Evolutionary conservation across 2,797 vertebrate genomes (phyloP), one percentile per base, ranked within the genome.

Genomic region (Gobio occitaniae): DNA sequence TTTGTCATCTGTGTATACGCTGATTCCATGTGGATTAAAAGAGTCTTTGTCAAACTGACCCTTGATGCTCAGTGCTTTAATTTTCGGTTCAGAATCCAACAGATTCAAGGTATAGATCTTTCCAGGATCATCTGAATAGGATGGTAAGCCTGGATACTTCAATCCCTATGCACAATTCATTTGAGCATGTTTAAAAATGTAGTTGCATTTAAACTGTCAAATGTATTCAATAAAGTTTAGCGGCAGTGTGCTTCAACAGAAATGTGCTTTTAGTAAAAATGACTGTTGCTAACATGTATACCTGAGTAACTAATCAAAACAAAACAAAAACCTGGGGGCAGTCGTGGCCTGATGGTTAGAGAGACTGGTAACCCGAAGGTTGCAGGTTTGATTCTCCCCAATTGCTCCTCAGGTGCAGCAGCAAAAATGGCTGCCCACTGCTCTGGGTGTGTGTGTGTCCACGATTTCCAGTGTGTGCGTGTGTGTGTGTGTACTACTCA

Each of bases 11-110:
- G 90, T 85, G 17, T 95, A 97, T 0, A 94, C 90, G 88, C 97
- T 97, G 69, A 98, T 96, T 75, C 97, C 97, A 71, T 98, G 97
- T 82, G 97, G 97, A 86, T 95, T 97, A 90, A 99, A 97, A 0
- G 95, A 95, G 0, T 92, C 86, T 47, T 94, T 48, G 88, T 98
- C 95, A 83, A 97, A 96, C 0, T 93, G 92, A 89, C 93, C 93
- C 76, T 81, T 94, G 86, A 99, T 96, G 78, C 89, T 92, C 77
- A 98, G 75, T 86, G 95, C 94, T 54, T 93, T 85, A 10, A 95
- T 95, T 82, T 52, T 92, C 17, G 92, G 87, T 4, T 89, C 86
- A 66, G 95, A 84, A 85, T 96, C 92, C 8, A 95, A 92, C 78
- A 98, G 85, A 90, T 98, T 93, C 83, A 98, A 90, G 38, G 94